A percentile compares a stretch with the other conserved stretches of the same genome.
Evolutionary conservation across 2,797 vertebrate genomes (phyloP).

Genomic region (Xiphophorus birchmanni): DNA sequence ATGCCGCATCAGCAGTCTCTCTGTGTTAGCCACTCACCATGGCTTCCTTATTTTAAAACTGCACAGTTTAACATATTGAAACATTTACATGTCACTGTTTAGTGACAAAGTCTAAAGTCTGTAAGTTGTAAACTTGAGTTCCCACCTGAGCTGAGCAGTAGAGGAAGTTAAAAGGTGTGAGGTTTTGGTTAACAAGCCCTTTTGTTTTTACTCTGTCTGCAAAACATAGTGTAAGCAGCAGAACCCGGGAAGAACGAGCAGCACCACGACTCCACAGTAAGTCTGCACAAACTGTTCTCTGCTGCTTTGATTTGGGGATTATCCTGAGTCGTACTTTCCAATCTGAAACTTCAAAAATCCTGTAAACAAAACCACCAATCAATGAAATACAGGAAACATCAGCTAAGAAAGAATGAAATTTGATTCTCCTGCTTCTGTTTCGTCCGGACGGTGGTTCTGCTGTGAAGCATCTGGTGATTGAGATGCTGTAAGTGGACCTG

Average conservation of each 20-base stretch:
- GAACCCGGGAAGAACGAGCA: conserved; percentile 15
- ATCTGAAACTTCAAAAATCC: not conserved
- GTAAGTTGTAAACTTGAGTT: not conserved
- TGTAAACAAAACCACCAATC: conserved; percentile 7
- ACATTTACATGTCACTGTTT: conserved; percentile 34
- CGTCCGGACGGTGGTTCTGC: conserved; percentile 2
- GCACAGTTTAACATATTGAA: conserved; percentile 36
- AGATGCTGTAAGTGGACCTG: conserved; percentile 27
- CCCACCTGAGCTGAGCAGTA: not conserved
- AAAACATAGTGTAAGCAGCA: not conserved
- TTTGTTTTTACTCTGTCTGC: not conserved
- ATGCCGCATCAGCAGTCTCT: not conserved
- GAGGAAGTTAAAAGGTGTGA: not conserved
- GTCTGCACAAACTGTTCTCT: not conserved
- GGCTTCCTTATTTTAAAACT: conserved; percentile 23
- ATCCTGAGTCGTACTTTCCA: not conserved
- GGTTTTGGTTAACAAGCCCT: not conserved
- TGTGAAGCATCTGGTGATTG: not conserved
- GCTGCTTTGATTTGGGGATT: not conserved
- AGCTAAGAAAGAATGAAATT: conserved; percentile 15
- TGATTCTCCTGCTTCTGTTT: conserved; percentile 7
- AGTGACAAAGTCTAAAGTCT: not conserved
- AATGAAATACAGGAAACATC: conserved; percentile 9
- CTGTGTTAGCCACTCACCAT: not conserved
- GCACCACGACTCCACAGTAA: not conserved